Evolutionary conservation across 2,888 invertebrate species (phyloP), one percentile per base, ranked within the genome.

Genomic region (Plusia festucae): DNA sequence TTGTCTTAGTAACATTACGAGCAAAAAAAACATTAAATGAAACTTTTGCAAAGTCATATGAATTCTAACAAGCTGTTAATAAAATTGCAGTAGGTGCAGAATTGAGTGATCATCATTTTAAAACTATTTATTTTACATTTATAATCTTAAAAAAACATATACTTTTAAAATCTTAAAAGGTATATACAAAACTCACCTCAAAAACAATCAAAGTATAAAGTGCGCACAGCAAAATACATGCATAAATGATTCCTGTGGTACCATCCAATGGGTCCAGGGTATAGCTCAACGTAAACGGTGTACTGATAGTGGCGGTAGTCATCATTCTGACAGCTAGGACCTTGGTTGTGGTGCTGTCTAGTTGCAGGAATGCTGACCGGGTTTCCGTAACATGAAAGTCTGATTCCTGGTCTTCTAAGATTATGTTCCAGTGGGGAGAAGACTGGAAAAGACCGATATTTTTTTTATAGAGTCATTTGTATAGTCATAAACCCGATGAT

Each of bases 401-500:
- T 20, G 96, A 84, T 15, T 95, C 91, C 22, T 95, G 95, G 0
- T 96, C 90, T 11, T 96, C 95, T 1, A 97, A 86, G 0, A 96
- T 93, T 46, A 97, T 88, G 0, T 88, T 90, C 97, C 97, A 97
- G 0, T 91, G 83, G 9, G 95, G 88, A 4, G 96, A 95, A 40
- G 94, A 77, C 91, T 93, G 86, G 40, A 81, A 85, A 16, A 53
- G n/a, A n/a, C n/a, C n/a, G n/a, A n/a, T n/a, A n/a, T n/a, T n/a
- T n/a, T n/a, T n/a, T n/a, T n/a, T n/a, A n/a, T n/a, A n/a, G n/a
- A n/a, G n/a, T n/a, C n/a, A n/a, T n/a, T n/a, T n/a, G n/a, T n/a
- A n/a, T n/a, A n/a, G n/a, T n/a, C n/a, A n/a, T n/a, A n/a, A n/a
- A n/a, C n/a, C n/a, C n/a, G n/a, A n/a, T n/a, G n/a, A n/a, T n/a